Percentiles rank a stretch among this genome's conserved stretches.
Conservation (phyloP, 2,797 vertebrate genomes). For the Sebastes taczanowskii region DNA sequence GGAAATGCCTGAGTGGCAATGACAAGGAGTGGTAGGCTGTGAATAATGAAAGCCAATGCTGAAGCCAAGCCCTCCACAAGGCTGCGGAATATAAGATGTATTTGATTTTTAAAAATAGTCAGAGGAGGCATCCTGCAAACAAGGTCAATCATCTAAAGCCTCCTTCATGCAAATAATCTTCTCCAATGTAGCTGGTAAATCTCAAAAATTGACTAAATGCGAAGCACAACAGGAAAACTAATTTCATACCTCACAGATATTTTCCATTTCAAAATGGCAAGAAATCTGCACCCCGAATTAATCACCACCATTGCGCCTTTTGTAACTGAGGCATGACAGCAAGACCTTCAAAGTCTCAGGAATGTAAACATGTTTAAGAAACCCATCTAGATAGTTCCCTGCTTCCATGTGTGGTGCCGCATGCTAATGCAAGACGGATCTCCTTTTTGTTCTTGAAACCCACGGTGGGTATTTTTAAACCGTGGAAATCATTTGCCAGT, state of each 20-base stretch:
- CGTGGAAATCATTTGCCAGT: constrained; percentile 87
- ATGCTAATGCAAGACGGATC: constrained; percentile 77
- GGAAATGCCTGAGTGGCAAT: constrained; percentile 46
- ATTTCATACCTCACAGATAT: constrained; percentile 76
- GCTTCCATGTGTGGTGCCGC: constrained; percentile 69
- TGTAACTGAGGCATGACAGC: constrained; percentile 65
- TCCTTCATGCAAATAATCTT: constrained; percentile 56
- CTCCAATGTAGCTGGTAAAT: constrained; percentile 33
- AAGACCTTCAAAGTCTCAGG: constrained; percentile 74
- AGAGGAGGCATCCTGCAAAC: constrained; percentile 13
- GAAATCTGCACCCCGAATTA: constrained; percentile 60
- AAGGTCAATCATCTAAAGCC: constrained; percentile 54
- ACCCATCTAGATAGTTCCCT: constrained; percentile 70
- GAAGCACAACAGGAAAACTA: constrained; percentile 54
- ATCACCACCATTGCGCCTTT: constrained; percentile 64
- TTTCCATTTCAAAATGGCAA: constrained; percentile 67
- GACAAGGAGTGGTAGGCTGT: constrained; percentile 47
- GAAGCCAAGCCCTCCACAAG: not conserved
- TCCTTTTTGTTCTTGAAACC: constrained; percentile 84
- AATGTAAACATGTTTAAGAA: constrained; percentile 75
- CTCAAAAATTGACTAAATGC: constrained; percentile 37
- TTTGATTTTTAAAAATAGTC: constrained; percentile 19
- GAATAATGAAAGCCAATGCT: constrained; percentile 39
- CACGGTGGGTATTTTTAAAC: constrained; percentile 84
- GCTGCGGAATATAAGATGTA: not conserved